Percentiles rank a stretch among this genome's conserved stretches.
These are phyloP conservation scores for Eriocheir sinensis DNA, from an alignment of 1,140 invertebrate species.

Conservation along the genomic window DNA sequence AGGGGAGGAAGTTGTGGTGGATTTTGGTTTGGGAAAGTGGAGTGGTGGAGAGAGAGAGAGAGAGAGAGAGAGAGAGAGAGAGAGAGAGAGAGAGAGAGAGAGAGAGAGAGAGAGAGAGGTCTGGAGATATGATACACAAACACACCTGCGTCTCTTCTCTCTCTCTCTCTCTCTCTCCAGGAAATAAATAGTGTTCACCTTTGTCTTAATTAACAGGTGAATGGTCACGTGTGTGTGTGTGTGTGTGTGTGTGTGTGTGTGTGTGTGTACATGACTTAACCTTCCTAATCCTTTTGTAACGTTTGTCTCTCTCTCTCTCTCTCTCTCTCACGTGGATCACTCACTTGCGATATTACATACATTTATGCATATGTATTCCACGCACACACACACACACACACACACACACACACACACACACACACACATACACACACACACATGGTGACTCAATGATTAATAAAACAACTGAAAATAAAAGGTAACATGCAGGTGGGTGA, in stretches of 20 bases:
- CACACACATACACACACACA: constrained; percentile 41
- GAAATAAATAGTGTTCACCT: too few species aligned
- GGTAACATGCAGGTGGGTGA: not conserved
- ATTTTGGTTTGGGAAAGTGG: not conserved
- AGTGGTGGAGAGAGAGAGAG: constrained; percentile 32
- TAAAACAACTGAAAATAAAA: too few species aligned
- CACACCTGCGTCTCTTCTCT: too few species aligned
- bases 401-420: constrained; percentile 49
- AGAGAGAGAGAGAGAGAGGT: too few species aligned
- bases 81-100: too few species aligned
- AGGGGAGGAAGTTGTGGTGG: too few species aligned
- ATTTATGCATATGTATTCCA: not conserved
- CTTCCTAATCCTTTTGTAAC: too few species aligned
- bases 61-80: constrained; percentile 27
- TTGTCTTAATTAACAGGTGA: too few species aligned
- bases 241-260: constrained; percentile 3
- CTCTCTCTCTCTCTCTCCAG: too few species aligned
- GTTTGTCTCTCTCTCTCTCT: constrained; percentile 15
- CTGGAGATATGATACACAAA: too few species aligned
- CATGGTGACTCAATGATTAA: not conserved
- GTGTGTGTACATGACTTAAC: not conserved
- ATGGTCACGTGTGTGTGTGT: constrained; percentile 26
- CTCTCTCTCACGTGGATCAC: not conserved
- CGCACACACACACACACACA: constrained; percentile 38
- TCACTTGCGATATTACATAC: not conserved